phyloP scores from a whole-genome alignment of 2,113 vertebrate species.

The Poecile atricapillus region DNA sequence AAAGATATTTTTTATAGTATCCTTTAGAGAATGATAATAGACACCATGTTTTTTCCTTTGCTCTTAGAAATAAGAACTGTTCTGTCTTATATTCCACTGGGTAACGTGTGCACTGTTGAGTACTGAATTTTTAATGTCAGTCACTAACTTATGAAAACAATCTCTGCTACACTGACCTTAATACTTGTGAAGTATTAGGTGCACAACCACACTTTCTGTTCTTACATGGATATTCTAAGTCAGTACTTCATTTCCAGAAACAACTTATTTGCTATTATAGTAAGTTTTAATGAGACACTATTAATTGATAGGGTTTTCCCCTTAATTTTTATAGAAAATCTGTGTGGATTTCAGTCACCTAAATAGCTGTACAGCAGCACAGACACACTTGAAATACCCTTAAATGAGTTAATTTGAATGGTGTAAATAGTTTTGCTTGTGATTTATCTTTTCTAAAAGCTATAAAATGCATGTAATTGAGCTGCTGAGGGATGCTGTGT shows the following conservation, averaged over 20 bases:
- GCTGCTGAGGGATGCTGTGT: not conserved
- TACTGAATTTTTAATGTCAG: not conserved
- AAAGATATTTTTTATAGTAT: not conserved
- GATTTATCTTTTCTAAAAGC: not conserved
- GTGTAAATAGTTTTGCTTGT: not conserved
- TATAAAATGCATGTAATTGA: not conserved
- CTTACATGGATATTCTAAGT: not conserved
- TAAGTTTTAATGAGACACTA: not conserved
- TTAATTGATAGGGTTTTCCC: not conserved
- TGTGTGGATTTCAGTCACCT: not conserved
- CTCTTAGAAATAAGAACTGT: not conserved
- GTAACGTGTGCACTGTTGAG: not conserved
- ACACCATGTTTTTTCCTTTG: not conserved
- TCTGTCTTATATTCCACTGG: not conserved
- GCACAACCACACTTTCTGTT: not conserved
- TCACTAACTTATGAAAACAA: not conserved
- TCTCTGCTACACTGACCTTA: not conserved
- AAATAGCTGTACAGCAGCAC: not conserved
- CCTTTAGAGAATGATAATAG: not conserved
- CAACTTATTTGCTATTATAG: not conserved
- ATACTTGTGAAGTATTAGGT: not conserved
- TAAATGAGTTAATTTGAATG: not conserved
- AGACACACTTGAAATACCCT: not conserved
- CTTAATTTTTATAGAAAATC: not conserved
- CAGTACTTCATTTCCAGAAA: not conserved